Evolutionary conservation across 1,140 invertebrate genomes (phyloP).

Genomic region (Tetragonula clypearis): DNA sequence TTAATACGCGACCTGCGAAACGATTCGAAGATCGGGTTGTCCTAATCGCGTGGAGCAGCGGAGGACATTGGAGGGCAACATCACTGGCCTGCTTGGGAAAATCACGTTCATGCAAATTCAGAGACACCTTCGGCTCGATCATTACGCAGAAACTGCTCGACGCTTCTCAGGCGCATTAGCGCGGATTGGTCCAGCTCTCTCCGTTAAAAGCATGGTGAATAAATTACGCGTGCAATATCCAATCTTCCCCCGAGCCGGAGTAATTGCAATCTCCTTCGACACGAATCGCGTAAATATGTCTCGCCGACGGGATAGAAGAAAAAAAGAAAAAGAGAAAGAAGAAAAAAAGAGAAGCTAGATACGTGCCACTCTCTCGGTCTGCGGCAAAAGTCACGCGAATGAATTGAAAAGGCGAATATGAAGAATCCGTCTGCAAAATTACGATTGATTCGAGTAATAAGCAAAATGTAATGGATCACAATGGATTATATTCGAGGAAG

Average conservation of each 20-base stretch:
- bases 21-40: background rate
- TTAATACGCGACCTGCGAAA: background rate
- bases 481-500: too few species aligned
- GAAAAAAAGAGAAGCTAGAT: too few species aligned
- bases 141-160: slow-evolving; percentile 18
- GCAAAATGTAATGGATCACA: too few species aligned
- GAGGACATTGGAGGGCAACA: background rate
- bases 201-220: slow-evolving; percentile 32
- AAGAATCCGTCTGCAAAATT: too few species aligned
- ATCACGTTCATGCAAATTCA: slow-evolving; percentile 7
- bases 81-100: background rate
- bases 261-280: slow-evolving; percentile 5
- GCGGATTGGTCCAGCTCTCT: slow-evolving; percentile 7
- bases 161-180: slow-evolving; percentile 23
- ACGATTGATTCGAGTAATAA: too few species aligned
- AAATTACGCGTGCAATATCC: slow-evolving; percentile 32
- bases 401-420: too few species aligned
- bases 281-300: slow-evolving; percentile 6
- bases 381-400: too few species aligned
- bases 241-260: background rate
- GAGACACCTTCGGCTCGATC: slow-evolving; percentile 1
- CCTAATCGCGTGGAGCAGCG: background rate
- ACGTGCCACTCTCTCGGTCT: too few species aligned
- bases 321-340: background rate
- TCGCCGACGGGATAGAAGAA: background rate